These are phyloP conservation scores for Mormyrops boulengeri DNA, from an alignment of 2,797 vertebrate genomes.

Conservation along the genomic window DNA sequence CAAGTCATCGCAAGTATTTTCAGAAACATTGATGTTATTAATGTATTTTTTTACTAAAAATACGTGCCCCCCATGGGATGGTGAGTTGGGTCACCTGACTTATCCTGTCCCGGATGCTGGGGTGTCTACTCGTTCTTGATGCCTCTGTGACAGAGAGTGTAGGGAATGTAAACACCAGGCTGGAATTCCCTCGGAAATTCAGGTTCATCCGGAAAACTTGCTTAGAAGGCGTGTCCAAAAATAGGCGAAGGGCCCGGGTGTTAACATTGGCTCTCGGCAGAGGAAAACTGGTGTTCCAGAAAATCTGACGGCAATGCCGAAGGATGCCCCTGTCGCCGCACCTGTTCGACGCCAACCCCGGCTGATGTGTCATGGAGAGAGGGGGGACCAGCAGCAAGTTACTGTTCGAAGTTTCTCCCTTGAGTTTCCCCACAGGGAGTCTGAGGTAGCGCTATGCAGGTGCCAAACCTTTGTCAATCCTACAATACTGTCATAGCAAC, in stretches of 20 bases:
- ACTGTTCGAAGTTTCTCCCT: neutral
- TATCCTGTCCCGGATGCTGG: neutral
- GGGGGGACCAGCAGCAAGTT: neutral
- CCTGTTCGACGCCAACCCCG: neutral
- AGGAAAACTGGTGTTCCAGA: neutral
- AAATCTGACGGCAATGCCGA: neutral
- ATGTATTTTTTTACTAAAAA: neutral
- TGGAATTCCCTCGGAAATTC: conserved; percentile 4
- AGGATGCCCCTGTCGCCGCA: neutral
- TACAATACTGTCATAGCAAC: neutral
- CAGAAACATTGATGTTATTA: neutral
- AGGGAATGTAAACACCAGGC: neutral
- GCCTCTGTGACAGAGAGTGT: neutral
- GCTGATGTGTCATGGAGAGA: neutral
- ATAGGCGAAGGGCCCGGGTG: neutral
- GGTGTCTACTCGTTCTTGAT: neutral
- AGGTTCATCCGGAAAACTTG: conserved; percentile 1
- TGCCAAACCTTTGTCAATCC: neutral
- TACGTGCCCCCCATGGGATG: neutral
- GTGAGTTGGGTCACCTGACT: neutral
- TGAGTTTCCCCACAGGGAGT: neutral
- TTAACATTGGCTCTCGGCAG: neutral
- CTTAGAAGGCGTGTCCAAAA: neutral
- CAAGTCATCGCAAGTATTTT: neutral
- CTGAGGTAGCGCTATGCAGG: neutral